Evolutionary conservation across 2,888 invertebrate genomes (phyloP).

Genomic region (Leistus spinibarbis): DNA sequence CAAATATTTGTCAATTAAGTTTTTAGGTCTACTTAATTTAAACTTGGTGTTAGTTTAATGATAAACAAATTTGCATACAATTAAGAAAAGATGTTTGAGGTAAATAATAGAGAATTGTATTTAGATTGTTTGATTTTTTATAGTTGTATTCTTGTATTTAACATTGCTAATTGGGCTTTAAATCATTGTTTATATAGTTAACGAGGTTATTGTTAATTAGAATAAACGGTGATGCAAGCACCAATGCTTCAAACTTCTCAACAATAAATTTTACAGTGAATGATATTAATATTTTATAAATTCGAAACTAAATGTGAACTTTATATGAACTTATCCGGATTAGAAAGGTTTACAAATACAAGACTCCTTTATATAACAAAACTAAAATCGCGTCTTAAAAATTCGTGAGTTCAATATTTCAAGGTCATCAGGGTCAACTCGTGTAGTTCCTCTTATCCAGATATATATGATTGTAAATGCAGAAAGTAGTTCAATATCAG

Average conservation of each 20-base stretch:
- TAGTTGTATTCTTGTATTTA: background rate
- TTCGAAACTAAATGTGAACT: too few relatives aligned
- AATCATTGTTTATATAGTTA: background rate
- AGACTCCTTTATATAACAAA: background rate
- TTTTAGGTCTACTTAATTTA: background rate
- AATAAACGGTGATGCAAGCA: background rate
- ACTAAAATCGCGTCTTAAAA: background rate
- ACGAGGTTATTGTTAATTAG: background rate
- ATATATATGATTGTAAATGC: background rate
- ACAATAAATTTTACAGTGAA: too few relatives aligned
- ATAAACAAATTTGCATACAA: background rate
- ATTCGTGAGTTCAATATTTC: background rate
- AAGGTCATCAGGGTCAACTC: background rate
- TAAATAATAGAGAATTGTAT: background rate
- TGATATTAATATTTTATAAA: too few relatives aligned
- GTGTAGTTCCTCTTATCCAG: background rate
- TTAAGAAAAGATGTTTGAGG: too few relatives aligned
- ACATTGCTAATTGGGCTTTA: background rate
- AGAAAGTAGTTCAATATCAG: background rate
- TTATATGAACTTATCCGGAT: background rate
- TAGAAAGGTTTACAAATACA: background rate
- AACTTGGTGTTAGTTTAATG: background rate
- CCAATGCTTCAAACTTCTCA: too few relatives aligned
- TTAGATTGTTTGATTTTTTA: background rate
- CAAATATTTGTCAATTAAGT: background rate